phyloP scores from a whole-genome alignment of 2,888 invertebrate genomes.

The Liodrosophila aerea region DNA sequence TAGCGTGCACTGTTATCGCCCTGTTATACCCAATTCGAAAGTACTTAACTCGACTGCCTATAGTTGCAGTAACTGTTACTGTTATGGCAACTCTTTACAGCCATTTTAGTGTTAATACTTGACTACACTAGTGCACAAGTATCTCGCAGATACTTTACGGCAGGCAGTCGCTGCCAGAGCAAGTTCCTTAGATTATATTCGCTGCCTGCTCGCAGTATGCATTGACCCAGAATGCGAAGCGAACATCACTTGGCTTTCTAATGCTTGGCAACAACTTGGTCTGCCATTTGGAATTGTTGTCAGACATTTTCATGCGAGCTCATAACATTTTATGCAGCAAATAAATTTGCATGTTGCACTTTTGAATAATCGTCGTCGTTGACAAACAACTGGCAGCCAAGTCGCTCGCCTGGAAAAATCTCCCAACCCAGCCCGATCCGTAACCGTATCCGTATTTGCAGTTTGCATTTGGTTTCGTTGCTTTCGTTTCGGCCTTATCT shows the following conservation, averaged over 20 bases:
- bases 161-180: neutral
- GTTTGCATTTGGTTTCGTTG: too few species aligned
- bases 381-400: slow-evolving; percentile 72
- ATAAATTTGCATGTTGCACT: slow-evolving; percentile 78
- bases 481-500: neutral
- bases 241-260: neutral
- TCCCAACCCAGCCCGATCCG: slow-evolving; percentile 5
- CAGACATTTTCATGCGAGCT: slow-evolving; percentile 77
- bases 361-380: slow-evolving; percentile 74
- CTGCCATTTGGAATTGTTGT: slow-evolving; percentile 68
- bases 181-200: slow-evolving; percentile 2
- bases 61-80: slow-evolving; percentile 5
- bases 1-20: neutral
- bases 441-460: slow-evolving; percentile 16
- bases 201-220: slow-evolving; percentile 3
- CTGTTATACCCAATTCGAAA: neutral
- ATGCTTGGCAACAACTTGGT: slow-evolving; percentile 49
- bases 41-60: neutral
- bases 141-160: slow-evolving; percentile 4
- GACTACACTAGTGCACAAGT: neutral
- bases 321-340: slow-evolving; percentile 75
- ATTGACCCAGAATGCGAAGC: slow-evolving; percentile 12
- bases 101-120: neutral
- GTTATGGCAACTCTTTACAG: neutral
- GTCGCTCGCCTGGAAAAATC: slow-evolving; percentile 37